Evolutionary conservation across 2,797 vertebrate species (phyloP).

Genomic region (Centropyge bicolor): DNA sequence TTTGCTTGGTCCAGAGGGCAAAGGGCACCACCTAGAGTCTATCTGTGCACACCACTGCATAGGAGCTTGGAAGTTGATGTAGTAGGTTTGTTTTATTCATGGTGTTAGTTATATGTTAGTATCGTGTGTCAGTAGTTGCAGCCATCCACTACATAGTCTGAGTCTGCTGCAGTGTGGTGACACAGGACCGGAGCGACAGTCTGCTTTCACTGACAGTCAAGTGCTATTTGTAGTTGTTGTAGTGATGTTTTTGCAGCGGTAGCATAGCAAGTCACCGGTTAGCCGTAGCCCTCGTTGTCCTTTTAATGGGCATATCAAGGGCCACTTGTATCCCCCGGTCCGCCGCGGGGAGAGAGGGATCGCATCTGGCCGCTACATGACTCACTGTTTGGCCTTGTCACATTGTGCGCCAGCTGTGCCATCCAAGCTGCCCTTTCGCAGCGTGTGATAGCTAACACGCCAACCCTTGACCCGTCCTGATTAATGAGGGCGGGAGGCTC

Average conservation of each 20-base stretch:
- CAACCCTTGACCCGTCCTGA: constrained; percentile 68
- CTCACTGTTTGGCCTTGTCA: constrained; percentile 55
- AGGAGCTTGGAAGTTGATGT: neutral
- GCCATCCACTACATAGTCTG: neutral
- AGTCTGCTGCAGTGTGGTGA: too few species aligned
- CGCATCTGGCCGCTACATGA: constrained; percentile 52
- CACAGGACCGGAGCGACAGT: too few species aligned
- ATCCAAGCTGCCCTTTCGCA: constrained; percentile 62
- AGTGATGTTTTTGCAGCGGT: neutral
- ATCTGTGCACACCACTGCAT: too few species aligned
- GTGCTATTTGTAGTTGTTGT: neutral
- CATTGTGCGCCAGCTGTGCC: constrained; percentile 63
- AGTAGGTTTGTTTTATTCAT: neutral
- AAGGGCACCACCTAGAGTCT: too few species aligned
- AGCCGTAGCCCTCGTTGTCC: constrained; percentile 23
- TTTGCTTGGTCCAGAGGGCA: too few species aligned
- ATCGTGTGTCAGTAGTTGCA: neutral
- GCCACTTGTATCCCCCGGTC: constrained; percentile 25
- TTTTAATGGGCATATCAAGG: constrained; percentile 42
- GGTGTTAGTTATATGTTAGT: too few species aligned
- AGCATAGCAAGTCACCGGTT: neutral
- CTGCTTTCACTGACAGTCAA: too few species aligned
- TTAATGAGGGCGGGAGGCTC: constrained; percentile 67
- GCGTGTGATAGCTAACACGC: constrained; percentile 64
- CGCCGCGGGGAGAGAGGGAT: neutral